phyloP scores from a whole-genome alignment of 2,113 vertebrate species.

The Zapus hudsonius region DNA sequence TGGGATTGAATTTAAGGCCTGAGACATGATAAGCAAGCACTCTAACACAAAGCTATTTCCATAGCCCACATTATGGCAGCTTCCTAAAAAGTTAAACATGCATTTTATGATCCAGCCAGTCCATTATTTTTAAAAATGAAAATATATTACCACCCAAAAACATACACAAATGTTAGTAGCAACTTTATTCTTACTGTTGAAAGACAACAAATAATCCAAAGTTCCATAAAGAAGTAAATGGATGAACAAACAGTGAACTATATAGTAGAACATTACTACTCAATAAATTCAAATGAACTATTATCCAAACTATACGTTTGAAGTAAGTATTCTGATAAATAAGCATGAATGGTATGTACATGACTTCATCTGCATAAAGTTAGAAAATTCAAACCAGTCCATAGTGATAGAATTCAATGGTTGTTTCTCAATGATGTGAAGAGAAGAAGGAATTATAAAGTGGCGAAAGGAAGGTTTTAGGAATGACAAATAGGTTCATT shows the following conservation, averaged over 20 bases:
- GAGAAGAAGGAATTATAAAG: background rate
- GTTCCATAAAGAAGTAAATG: background rate
- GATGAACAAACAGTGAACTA: background rate
- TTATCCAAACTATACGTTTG: no score
- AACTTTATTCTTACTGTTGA: background rate
- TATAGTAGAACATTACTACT: background rate
- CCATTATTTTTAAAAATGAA: background rate
- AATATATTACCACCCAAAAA: background rate
- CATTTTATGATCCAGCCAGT: background rate
- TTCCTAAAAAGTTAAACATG: background rate
- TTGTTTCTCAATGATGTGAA: background rate
- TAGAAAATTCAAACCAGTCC: slow-evolving; percentile 7
- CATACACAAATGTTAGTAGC: background rate
- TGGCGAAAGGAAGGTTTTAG: background rate
- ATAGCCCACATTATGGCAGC: background rate
- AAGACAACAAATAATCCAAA: background rate
- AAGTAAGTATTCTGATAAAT: slow-evolving; percentile 2
- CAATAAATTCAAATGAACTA: background rate
- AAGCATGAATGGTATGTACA: background rate
- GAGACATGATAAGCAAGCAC: no score
- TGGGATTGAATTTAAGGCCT: background rate
- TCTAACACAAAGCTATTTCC: no score
- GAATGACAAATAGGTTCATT: background rate
- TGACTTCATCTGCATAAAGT: background rate
- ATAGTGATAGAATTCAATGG: background rate